Evolutionary conservation across 2,888 invertebrate species (phyloP).

Genomic region (Platycheirus rosarum): DNA sequence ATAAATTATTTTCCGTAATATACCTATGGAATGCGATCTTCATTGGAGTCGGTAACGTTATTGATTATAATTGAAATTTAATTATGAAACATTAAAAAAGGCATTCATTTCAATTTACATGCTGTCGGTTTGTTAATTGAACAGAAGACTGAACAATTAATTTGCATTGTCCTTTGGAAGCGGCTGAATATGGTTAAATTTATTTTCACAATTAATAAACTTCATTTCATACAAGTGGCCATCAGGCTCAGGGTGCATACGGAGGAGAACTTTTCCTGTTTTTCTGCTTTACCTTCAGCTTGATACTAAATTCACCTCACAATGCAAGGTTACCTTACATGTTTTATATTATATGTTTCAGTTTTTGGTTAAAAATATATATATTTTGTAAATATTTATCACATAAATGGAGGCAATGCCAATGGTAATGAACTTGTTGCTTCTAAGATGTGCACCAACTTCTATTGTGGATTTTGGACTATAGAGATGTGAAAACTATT

Average conservation of each 20-base stretch:
- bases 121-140: constrained; percentile 23
- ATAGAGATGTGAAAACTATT: too few species aligned
- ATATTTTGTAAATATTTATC: too few species aligned
- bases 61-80: constrained; percentile 51
- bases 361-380: too few species aligned
- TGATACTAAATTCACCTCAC: too few species aligned
- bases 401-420: too few species aligned
- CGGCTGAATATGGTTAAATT: background rate
- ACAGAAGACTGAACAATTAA: constrained; percentile 14
- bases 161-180: constrained; percentile 20
- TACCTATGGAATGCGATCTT: background rate
- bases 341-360: too few species aligned
- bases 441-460: too few species aligned
- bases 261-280: background rate
- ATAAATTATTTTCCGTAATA: constrained; percentile 3
- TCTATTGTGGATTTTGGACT: too few species aligned
- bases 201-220: background rate
- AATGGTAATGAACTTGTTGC: too few species aligned
- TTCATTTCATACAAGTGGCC: background rate
- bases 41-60: constrained; percentile 21
- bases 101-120: constrained; percentile 30
- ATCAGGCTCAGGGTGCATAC: background rate
- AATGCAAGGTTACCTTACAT: too few species aligned
- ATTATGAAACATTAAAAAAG: constrained; percentile 15
- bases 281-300: too few species aligned